A percentile compares a stretch with the other conserved stretches of the same genome.
Conservation (phyloP, 2,113 vertebrate species). For the Saimiri boliviensis region DNA sequence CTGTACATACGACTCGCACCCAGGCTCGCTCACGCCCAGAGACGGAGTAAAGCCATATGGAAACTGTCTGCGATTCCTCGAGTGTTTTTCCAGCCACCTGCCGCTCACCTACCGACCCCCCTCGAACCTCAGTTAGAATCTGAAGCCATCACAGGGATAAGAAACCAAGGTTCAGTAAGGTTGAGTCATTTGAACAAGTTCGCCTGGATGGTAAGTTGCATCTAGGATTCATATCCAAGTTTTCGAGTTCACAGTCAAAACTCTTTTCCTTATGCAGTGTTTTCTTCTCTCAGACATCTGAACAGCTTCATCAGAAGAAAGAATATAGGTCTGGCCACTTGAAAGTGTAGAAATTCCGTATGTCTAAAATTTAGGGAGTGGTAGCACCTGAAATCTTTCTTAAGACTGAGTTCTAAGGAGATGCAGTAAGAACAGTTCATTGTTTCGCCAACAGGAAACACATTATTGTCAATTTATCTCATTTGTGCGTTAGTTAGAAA, state of each 20-base stretch:
- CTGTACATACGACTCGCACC: too few species aligned
- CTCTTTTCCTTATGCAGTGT: neutral
- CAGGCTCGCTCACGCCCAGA: too few species aligned
- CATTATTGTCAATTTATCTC: neutral
- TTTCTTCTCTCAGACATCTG: neutral
- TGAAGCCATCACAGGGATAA: neutral
- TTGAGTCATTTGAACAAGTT: neutral
- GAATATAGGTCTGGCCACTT: neutral
- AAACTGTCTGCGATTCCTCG: too few species aligned
- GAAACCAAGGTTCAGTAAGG: neutral
- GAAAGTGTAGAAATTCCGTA: neutral
- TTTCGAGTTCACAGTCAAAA: neutral
- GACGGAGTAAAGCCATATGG: too few species aligned
- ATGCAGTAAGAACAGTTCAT: neutral
- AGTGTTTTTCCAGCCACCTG: too few species aligned
- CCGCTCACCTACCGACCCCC: too few species aligned
- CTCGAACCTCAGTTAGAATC: too few species aligned
- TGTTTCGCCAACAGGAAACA: neutral
- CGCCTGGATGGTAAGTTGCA: neutral
- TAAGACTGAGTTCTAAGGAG: neutral
- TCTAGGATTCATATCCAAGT: neutral
- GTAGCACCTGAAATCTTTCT: neutral
- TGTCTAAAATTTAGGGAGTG: neutral
- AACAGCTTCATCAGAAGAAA: neutral
- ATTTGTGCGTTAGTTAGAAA: neutral